Evolutionary conservation across 2,797 vertebrate genomes (phyloP), one percentile per base, ranked within the genome.

Genomic region (Distichodus sexfasciatus): DNA sequence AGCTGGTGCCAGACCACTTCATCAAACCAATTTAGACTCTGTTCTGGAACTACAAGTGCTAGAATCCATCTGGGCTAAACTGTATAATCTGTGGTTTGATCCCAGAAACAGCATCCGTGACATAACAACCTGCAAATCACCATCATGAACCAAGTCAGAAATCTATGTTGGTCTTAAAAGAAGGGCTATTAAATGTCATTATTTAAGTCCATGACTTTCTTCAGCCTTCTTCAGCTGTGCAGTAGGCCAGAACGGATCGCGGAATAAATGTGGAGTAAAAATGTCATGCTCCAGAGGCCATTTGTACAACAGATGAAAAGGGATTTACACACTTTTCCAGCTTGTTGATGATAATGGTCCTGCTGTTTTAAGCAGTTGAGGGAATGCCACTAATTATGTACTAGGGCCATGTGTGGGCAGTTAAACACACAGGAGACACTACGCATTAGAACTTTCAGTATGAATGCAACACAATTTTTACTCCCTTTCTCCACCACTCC

Each of bases 281-380:
- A 47, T 41, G 50, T 15, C 44, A 66, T 47, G 50, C 64, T 74
- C 38, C 33, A 54, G 24, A 53, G 50, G 57, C 46, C 55, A 29
- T 65, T 72, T 68, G 72, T 65, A 53, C 8, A 53, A 55, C 23
- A 23, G 55, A 44, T 70, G 40, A 65, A 69, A 54, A 51, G 71
- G 57, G 75, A 66, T 80, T 77, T 47, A 72, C 59, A 59, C 46
- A 40, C 69, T 53, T 63, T 75, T 66, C 62, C 51, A 35, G 64
- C 64, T 61, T 44, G 65, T 68, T 64, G 29, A 66, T 66, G 64
- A 65, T 70, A 64, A 66, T 57, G 35, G 26, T 50, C 65, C 62
- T 43, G 26, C 51, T 69, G 53, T 64, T 58, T 59, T 50, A 74
- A 55, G 35, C 50, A 54, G 41, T 33, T 72, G 28, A 44, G 62